Percentiles rank a stretch among this genome's conserved stretches.
Evolutionary conservation across 2,113 vertebrate genomes (phyloP).

Genomic region (Stigmatopora nigra): DNA sequence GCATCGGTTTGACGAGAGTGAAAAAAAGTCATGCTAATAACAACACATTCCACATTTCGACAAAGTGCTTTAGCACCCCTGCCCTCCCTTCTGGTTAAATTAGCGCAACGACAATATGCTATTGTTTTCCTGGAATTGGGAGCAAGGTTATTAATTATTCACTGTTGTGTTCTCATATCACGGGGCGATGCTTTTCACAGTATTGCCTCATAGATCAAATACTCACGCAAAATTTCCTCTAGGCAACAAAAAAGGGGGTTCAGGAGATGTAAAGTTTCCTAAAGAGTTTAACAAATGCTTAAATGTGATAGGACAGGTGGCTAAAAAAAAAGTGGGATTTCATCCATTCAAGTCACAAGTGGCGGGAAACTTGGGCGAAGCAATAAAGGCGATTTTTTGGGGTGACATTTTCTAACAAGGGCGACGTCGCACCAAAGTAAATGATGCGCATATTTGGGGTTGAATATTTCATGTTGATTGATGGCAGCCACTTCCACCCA

Average conservation of each 20-base stretch:
- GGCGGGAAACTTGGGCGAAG: neutral
- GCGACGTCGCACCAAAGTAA: slow-evolving; percentile 39
- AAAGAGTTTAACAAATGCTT: slow-evolving; percentile 47
- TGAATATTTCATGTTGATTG: slow-evolving; percentile 74
- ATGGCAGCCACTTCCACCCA: slow-evolving; percentile 68
- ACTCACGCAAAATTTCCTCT: slow-evolving; percentile 67
- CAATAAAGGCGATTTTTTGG: slow-evolving; percentile 25
- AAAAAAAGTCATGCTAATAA: slow-evolving; percentile 32
- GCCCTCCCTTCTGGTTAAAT: slow-evolving; percentile 58
- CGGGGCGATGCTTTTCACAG: slow-evolving; percentile 69
- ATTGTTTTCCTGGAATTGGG: slow-evolving; percentile 75
- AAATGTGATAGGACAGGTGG: slow-evolving; percentile 2
- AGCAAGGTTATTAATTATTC: slow-evolving; percentile 75
- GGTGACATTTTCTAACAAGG: slow-evolving; percentile 36
- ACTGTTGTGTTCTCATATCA: slow-evolving; percentile 72
- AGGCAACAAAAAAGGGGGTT: slow-evolving; percentile 55
- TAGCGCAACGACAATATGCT: slow-evolving; percentile 67
- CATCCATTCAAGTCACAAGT: slow-evolving; percentile 65
- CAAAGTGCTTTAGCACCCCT: slow-evolving; percentile 44
- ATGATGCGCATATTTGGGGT: slow-evolving; percentile 66
- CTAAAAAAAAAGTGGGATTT: slow-evolving; percentile 56
- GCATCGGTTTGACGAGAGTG: slow-evolving; percentile 1
- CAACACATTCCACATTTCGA: slow-evolving; percentile 49
- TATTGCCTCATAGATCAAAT: slow-evolving; percentile 73
- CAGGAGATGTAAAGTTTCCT: slow-evolving; percentile 59